These are phyloP conservation scores for Anhinga anhinga DNA, from an alignment of 2,113 vertebrate species.

Conservation along the genomic window DNA sequence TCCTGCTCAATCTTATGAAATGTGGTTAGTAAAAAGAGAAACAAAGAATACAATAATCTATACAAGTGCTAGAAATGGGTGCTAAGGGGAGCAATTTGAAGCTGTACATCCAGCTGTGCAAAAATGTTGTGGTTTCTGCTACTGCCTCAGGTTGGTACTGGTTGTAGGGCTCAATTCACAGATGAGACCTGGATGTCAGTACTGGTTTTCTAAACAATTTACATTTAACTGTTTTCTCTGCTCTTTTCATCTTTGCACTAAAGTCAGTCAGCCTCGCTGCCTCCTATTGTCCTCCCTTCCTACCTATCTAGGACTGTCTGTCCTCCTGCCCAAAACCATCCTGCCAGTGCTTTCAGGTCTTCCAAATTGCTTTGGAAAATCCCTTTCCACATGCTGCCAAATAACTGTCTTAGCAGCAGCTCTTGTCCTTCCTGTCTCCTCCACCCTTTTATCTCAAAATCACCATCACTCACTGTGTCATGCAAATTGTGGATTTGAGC, in stretches of 20 bases:
- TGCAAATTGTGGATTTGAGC: neutral
- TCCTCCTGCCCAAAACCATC: neutral
- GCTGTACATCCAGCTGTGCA: neutral
- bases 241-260: neutral
- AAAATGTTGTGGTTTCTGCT: neutral
- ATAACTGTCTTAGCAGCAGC: neutral
- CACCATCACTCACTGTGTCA: neutral
- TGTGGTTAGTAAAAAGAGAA: neutral
- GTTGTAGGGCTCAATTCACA: neutral
- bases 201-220: neutral
- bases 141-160: neutral
- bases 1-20: neutral
- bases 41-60: neutral
- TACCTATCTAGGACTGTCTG: neutral
- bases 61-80: neutral
- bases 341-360: neutral
- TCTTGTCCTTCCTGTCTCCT: neutral
- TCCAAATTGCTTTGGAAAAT: neutral
- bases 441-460: neutral
- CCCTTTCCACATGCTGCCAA: neutral
- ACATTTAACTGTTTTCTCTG: neutral
- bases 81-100: neutral
- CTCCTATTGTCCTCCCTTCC: neutral
- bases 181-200: neutral
- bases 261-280: neutral